Evolutionary conservation across 2,113 vertebrate species (phyloP), one percentile per base, ranked within the genome.

Genomic region (Tachycineta bicolor): DNA sequence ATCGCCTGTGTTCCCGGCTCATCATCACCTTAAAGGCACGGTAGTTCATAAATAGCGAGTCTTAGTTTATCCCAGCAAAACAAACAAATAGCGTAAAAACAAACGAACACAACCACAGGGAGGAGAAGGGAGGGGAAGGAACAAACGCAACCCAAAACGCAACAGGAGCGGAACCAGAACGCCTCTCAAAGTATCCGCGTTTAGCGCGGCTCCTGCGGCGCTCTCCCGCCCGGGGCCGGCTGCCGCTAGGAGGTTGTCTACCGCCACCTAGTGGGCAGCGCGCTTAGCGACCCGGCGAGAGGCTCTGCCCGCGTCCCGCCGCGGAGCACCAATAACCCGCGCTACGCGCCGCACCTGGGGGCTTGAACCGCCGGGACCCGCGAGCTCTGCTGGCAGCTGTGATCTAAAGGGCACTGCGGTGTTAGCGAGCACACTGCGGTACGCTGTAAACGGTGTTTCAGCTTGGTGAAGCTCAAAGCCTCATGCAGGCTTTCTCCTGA

Each of bases 211-310:
- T 29, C 18, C 0, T 10, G 6, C 21, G 7, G 3, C n/a, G 1
- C 8, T 43, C 6, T 18, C 28, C n/a, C 6, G 18, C 2, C 5
- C 34, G 5, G 18, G 37, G 69, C 8, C 1, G 1, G 9, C 16
- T 12, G 34, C 14, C 71, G 3, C 52, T 83, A 13, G 59, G 88
- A 97, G 83, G 98, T 31, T 90, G 24, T 95, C 94, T 98, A 97
- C 81, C 87, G 60, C 98, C 98, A 98, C 90, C 98, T 98, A 98
- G 98, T 74, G 98, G 97, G 34, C 59, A 80, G 33, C 10, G 2
- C 1, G 1, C 17, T 44, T 19, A 90, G 78, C 9, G 53, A 5
- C 49, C 49, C 23, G 9, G 31, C 3, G 21, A 29, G 64, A 24
- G 81, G 10, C 16, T 2, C 21, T 3, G 69, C 14, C 62, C 5